Evolutionary conservation across 2,113 vertebrate species (phyloP), one percentile per base, ranked within the genome.

Genomic region (Lamprologus sp.): DNA sequence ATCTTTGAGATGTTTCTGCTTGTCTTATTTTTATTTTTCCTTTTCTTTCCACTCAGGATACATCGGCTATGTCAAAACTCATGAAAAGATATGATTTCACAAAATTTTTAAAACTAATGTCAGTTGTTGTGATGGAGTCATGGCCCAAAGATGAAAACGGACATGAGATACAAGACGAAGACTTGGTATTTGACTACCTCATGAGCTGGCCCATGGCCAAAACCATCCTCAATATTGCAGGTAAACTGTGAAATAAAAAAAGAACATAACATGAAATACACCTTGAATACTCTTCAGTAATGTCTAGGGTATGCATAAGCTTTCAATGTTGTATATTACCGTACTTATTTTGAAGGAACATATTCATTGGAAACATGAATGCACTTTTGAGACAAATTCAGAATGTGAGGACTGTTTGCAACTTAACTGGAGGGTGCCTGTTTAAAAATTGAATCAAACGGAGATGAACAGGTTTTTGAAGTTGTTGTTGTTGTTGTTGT

Each of bases 271-370:
- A 11, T 4, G 51, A 54, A 51, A 54, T 54, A 54, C 51, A 54
- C 51, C 9, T 54, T 21, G 9, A 11, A 54, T 54, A 0, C 51
- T 54, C 51, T 54, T 54, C 0, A 54, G 51, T 54, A 54, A 54
- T 11, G 19, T 53, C 19, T 40, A 31, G 49, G 51, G 19, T 53
- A 54, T 54, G 9, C n/a, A 21, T 54, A 0, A 21, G 51, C 51
- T 53, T 53, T 53, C 51, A 53, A 2, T 1, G 0, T 54, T 54
- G 51, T 21, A 54, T 21, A 21, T 21, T 53, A 53, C 49, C 49
- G 0, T 53, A 53, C 51, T 54, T 0, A 21, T 54, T 54, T 54
- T 54, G 51, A 54, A 54, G n/a, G 9, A 54, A 2, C n/a, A 54
- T 54, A 21, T 54, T 54, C n/a, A 0, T 11, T 54, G 51, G 51